Percentiles rank a stretch among this genome's conserved stretches.
phyloP scores from a whole-genome alignment of 2,797 vertebrate species.

The Coilia nasus region DNA sequence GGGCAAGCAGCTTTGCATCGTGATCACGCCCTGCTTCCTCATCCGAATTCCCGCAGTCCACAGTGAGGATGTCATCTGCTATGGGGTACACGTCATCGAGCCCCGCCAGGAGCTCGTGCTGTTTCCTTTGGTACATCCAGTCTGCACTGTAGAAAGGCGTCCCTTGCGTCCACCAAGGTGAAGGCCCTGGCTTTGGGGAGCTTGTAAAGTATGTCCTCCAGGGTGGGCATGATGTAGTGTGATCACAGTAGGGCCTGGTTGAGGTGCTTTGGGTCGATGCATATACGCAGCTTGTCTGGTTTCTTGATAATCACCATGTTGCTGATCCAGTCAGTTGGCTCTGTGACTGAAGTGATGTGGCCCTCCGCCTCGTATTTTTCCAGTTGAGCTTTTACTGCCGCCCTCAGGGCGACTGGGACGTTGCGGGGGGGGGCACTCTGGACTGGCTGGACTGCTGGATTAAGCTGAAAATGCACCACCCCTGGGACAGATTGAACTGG shows the following conservation, averaged over 20 bases:
- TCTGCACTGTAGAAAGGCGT: slow-evolving; percentile 1
- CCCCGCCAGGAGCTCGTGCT: slow-evolving; percentile 63
- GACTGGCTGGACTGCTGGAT: slow-evolving; percentile 31
- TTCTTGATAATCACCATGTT: slow-evolving; percentile 15
- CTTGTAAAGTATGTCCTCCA: slow-evolving; percentile 65
- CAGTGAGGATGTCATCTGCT: slow-evolving; percentile 34
- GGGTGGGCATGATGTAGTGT: slow-evolving; percentile 62
- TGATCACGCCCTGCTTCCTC: slow-evolving; percentile 29
- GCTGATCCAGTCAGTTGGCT: too few relatives aligned
- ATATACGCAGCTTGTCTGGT: slow-evolving; percentile 36
- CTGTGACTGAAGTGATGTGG: slow-evolving; percentile 27
- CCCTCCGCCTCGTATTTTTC: slow-evolving; percentile 41
- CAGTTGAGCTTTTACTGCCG: slow-evolving; percentile 38
- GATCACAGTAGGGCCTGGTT: slow-evolving; percentile 60
- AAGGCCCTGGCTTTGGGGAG: slow-evolving; percentile 60
- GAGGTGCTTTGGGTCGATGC: slow-evolving; percentile 64
- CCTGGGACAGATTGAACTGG: slow-evolving; percentile 37
- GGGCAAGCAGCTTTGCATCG: slow-evolving; percentile 30
- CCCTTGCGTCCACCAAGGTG: slow-evolving; percentile 50
- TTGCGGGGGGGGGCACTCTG: slow-evolving; percentile 38
- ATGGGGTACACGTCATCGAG: slow-evolving; percentile 33
- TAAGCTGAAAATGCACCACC: slow-evolving; percentile 31
- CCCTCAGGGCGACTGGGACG: slow-evolving; percentile 42
- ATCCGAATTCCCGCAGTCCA: slow-evolving; percentile 41
- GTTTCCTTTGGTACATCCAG: slow-evolving; percentile 12